A percentile compares a stretch with the other conserved stretches of the same genome.
Conservation (phyloP, 2,888 invertebrate species). For the Leptinotarsa haldemani region DNA sequence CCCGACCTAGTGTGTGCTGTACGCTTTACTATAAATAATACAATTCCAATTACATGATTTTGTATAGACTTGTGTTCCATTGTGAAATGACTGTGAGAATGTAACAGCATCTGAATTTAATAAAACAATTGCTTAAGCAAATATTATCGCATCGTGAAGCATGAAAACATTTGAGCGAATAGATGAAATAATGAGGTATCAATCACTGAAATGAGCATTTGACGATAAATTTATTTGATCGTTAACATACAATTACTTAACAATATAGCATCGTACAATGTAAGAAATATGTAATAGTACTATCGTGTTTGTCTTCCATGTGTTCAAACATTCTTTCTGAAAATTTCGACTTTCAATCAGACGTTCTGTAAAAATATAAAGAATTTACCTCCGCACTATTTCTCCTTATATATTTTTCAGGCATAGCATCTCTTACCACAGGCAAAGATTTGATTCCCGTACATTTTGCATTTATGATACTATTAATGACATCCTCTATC, state of each 20-base stretch:
- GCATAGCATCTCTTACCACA: slow-evolving; percentile 54
- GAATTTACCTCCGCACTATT: slow-evolving; percentile 32
- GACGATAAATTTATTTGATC: neutral
- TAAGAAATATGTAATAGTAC: neutral
- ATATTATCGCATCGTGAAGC: too few species aligned
- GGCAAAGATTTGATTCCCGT: slow-evolving; percentile 51
- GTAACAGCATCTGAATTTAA: too few species aligned
- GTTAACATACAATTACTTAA: neutral
- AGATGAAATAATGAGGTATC: too few species aligned
- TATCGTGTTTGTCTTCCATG: neutral
- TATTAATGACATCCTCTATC: slow-evolving; percentile 57
- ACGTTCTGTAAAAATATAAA: neutral
- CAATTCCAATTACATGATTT: too few species aligned
- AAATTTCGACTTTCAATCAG: slow-evolving; percentile 4
- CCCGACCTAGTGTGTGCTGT: too few species aligned
- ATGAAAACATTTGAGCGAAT: too few species aligned
- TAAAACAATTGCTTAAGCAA: too few species aligned
- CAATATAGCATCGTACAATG: neutral
- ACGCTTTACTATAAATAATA: too few species aligned
- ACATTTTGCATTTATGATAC: slow-evolving; percentile 55
- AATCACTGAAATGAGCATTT: neutral
- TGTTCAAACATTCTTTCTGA: neutral
- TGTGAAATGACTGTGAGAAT: too few species aligned
- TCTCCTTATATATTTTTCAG: slow-evolving; percentile 50
- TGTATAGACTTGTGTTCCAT: too few species aligned